These are phyloP conservation scores for Drosophila melanosoma DNA, from an alignment of 2,888 invertebrate genomes.

Conservation along the genomic window DNA sequence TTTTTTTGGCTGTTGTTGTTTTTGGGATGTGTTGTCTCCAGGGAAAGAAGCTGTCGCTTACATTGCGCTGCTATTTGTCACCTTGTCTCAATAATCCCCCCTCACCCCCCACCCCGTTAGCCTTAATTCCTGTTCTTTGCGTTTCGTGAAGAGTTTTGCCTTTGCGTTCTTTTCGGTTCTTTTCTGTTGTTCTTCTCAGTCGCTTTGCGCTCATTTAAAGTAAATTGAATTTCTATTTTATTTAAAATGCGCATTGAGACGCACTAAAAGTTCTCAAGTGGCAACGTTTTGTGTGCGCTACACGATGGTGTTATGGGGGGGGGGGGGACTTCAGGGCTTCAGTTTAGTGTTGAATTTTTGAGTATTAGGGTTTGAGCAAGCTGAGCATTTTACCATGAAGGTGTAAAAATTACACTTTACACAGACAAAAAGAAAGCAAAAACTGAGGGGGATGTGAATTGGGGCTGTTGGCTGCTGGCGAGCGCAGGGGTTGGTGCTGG, in stretches of 20 bases:
- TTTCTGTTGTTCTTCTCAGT: slow-evolving; percentile 24
- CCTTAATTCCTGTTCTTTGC: slow-evolving; percentile 10
- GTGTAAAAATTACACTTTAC: slow-evolving; percentile 78
- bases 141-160: background rate
- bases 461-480: background rate
- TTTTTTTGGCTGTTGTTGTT: background rate
- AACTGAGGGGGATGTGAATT: background rate
- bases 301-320: background rate
- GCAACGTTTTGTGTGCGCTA: slow-evolving; percentile 51
- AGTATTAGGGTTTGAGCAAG: slow-evolving; percentile 12
- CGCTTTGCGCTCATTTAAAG: slow-evolving; percentile 74
- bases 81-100: slow-evolving; percentile 32
- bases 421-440: slow-evolving; percentile 25
- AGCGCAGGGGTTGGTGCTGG: background rate
- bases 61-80: slow-evolving; percentile 60
- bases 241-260: slow-evolving; percentile 81
- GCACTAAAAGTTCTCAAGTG: slow-evolving; percentile 80
- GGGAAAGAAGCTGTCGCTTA: slow-evolving; percentile 48
- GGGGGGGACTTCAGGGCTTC: background rate
- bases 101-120: background rate
- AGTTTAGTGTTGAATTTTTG: background rate
- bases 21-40: slow-evolving; percentile 13
- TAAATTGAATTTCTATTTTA: slow-evolving; percentile 81
- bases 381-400: slow-evolving; percentile 67
- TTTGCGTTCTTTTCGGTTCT: background rate